Percentiles rank a stretch among this genome's conserved stretches.
Conservation (phyloP, 1,140 invertebrate genomes). For the Venturia canescens region DNA sequence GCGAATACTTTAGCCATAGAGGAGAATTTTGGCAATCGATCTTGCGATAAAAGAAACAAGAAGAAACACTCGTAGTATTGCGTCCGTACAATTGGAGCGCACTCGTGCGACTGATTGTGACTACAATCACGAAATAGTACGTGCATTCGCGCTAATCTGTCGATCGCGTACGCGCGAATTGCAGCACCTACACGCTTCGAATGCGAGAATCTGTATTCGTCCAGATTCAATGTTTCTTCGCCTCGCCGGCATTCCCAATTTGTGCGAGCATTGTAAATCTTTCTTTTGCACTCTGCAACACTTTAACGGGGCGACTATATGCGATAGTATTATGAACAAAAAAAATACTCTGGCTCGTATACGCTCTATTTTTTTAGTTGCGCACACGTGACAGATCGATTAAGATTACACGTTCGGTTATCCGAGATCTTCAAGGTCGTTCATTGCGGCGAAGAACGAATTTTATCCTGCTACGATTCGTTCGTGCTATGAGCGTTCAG, state of each 20-base stretch:
- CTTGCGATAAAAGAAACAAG: neutral
- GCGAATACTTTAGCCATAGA: neutral
- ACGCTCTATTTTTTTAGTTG: too few relatives aligned
- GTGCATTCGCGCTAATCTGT: neutral
- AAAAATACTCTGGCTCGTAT: too few relatives aligned
- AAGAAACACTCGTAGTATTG: neutral
- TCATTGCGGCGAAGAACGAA: neutral
- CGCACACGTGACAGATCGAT: neutral
- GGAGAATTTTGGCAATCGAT: neutral
- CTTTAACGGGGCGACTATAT: too few relatives aligned
- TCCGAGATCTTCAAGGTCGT: conserved; percentile 10
- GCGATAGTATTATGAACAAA: too few relatives aligned
- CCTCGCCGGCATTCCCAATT: too few relatives aligned
- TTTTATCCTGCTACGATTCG: too few relatives aligned
- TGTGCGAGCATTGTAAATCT: too few relatives aligned
- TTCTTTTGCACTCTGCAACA: too few relatives aligned
- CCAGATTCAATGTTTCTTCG: neutral
- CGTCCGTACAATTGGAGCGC: neutral
- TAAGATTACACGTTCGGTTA: neutral
- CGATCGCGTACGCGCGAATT: neutral
- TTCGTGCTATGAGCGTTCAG: too few relatives aligned
- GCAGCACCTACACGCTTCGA: neutral
- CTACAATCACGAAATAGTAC: neutral
- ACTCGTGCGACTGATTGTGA: neutral
- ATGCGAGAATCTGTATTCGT: neutral